Conservation (phyloP, 2,113 vertebrate species). For the Azemiops feae region DNA sequence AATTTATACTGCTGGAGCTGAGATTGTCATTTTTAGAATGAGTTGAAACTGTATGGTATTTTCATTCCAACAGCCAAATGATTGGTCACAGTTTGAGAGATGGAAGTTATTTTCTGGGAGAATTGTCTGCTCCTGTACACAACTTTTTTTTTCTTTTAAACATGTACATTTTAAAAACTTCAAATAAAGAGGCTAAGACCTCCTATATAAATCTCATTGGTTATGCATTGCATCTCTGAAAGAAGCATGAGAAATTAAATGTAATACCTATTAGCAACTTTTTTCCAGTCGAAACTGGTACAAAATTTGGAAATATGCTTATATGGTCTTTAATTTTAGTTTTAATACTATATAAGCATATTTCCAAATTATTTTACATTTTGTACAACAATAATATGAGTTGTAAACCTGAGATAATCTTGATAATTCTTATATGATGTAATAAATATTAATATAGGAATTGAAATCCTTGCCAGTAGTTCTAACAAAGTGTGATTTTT, state of each 20-base stretch:
- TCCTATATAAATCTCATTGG: neutral
- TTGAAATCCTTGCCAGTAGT: neutral
- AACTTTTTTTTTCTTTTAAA: conserved; percentile 20
- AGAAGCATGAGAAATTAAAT: conserved; percentile 17
- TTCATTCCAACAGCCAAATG: conserved; percentile 56
- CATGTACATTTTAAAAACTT: conserved; percentile 56
- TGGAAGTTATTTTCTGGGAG: conserved; percentile 54
- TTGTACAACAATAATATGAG: neutral
- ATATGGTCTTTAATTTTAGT: neutral
- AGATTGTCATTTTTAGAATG: conserved; percentile 44
- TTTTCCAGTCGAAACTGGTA: conserved; percentile 14
- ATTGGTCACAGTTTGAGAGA: conserved; percentile 62
- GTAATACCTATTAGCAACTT: conserved; percentile 14
- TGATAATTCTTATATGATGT: conserved; percentile 5
- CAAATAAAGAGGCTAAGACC: conserved; percentile 50
- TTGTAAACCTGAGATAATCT: neutral
- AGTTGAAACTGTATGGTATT: conserved; percentile 36
- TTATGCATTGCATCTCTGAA: conserved; percentile 9
- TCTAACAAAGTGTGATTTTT: neutral
- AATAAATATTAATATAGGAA: conserved; percentile 7
- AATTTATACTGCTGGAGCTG: conserved; percentile 40
- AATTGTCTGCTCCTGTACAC: conserved; percentile 38
- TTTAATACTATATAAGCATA: neutral
- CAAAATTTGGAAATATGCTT: neutral
- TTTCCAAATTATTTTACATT: neutral